Evolutionary conservation across 2,888 invertebrate species (phyloP).

Genomic region (Gonocerus acuteangulatus): DNA sequence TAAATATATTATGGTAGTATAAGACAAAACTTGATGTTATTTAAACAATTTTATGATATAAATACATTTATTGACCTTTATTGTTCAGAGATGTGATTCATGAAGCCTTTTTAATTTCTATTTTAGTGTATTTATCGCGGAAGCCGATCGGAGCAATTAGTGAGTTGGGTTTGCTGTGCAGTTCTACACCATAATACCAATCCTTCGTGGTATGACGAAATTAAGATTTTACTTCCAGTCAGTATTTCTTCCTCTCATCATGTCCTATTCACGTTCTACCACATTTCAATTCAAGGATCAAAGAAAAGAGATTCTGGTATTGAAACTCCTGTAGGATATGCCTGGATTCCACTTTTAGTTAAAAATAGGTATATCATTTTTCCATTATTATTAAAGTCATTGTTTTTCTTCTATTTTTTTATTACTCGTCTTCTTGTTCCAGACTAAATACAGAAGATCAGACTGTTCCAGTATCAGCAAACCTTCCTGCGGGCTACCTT

Average conservation of each 20-base stretch:
- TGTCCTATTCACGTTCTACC: slow-evolving; percentile 88
- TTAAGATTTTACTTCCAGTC: slow-evolving; percentile 82
- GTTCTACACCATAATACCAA: slow-evolving; percentile 84
- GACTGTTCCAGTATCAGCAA: slow-evolving; percentile 74
- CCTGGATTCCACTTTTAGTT: slow-evolving; percentile 81
- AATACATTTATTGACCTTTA: too few species aligned
- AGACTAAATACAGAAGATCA: slow-evolving; percentile 77
- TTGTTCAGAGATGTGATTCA: too few species aligned
- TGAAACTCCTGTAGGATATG: slow-evolving; percentile 83
- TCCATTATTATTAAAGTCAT: not conserved
- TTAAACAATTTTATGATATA: too few species aligned
- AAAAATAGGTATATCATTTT: slow-evolving; percentile 55
- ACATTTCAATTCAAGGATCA: slow-evolving; percentile 84
- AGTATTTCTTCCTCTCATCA: slow-evolving; percentile 81
- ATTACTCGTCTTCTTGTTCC: slow-evolving; percentile 34
- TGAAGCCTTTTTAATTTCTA: too few species aligned
- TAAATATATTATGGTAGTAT: too few species aligned
- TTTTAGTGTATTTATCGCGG: slow-evolving; percentile 63
- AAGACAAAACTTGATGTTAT: too few species aligned
- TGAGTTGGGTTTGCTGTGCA: slow-evolving; percentile 53
- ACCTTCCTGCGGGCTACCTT: slow-evolving; percentile 82
- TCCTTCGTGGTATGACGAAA: slow-evolving; percentile 88
- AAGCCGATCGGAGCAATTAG: slow-evolving; percentile 49
- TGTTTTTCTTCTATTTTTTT: not conserved
- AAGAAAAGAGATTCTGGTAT: slow-evolving; percentile 68